These are phyloP conservation scores for Megaceryle torquata DNA, from an alignment of 2,113 vertebrate species.

Conservation along the genomic window DNA sequence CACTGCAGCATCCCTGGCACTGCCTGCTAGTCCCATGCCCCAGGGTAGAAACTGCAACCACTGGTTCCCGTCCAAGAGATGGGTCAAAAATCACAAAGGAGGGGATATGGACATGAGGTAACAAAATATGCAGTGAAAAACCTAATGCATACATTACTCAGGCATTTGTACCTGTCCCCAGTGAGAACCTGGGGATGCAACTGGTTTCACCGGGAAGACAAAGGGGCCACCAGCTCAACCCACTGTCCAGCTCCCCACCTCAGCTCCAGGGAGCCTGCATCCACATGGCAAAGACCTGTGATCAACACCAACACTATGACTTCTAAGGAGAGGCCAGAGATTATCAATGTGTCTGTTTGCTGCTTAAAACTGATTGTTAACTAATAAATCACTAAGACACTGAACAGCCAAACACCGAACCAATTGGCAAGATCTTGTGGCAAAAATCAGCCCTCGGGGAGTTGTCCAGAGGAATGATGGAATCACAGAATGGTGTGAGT, in stretches of 20 bases:
- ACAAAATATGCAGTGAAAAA: not conserved
- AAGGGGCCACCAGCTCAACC: not conserved
- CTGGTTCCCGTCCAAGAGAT: not conserved
- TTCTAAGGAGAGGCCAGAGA: not conserved
- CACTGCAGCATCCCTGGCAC: not conserved
- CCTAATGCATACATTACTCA: accelerated
- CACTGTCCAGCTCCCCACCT: not conserved
- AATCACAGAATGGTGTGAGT: not conserved
- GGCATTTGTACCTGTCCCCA: not conserved
- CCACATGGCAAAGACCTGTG: not conserved
- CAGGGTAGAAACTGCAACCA: not conserved
- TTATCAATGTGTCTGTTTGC: not conserved
- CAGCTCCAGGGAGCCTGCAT: accelerated
- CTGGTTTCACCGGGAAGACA: not conserved
- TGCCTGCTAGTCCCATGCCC: not conserved
- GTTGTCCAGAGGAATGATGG: not conserved
- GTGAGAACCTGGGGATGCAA: not conserved
- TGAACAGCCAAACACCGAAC: not conserved
- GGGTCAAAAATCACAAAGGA: not conserved
- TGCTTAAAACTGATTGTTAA: not conserved
- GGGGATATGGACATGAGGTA: not conserved
- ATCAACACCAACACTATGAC: not conserved
- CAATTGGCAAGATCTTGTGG: not conserved
- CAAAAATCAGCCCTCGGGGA: not conserved
- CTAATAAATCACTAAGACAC: not conserved